Base-by-base conservation (phyloP, 2,888 invertebrate genomes). In the Ischnura elegans region DNA sequence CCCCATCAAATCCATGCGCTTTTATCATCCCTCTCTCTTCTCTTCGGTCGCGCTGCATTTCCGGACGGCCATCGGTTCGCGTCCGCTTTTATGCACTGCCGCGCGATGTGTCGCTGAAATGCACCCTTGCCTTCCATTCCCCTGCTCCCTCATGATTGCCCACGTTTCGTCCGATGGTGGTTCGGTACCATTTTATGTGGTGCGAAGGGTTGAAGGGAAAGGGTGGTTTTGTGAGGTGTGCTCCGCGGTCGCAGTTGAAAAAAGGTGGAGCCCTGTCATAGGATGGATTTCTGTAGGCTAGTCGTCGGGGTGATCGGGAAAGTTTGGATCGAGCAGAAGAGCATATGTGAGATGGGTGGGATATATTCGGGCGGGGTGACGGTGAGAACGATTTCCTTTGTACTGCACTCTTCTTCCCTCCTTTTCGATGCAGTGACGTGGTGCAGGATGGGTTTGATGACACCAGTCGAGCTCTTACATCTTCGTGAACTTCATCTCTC, bases 1-100 rank as follows among this genome's bases (percentile, higher is more conserved):
- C 16, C n/a, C n/a, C n/a, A n/a, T n/a, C n/a, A n/a, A n/a, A n/a
- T n/a, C n/a, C n/a, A n/a, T n/a, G n/a, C 51, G 2, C 51, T 2
- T 51, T 13, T 51, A 19, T 51, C 19, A 47, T 61, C 61, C n/a
- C 61, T 61, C n/a, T 76, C 66, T 76, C 66, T 51, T 25, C 61
- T 19, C 47, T 90, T 66, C 55, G 90, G 90, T 90, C 66, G 43
- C 90, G 66, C 66, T 90, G 90, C 90, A 90, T 66, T 90, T 66
- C 90, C 90, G 90, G 43, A 25, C 55, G 51, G 42, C 51, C 36
- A 16, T 29, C 61, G 55, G 51, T 29, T 90, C 61, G n/a, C 61
- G 51, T 42, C 87, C 55, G 36, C 51, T 42, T 55, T 90, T 66
- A 90, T 61, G 90, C 90, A 43, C 90, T n/a, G 43, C 66, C 90